A percentile compares a stretch with the other conserved stretches of the same genome.
Conservation (phyloP, 2,113 vertebrate species). For the Odontesthes bonariensis region DNA sequence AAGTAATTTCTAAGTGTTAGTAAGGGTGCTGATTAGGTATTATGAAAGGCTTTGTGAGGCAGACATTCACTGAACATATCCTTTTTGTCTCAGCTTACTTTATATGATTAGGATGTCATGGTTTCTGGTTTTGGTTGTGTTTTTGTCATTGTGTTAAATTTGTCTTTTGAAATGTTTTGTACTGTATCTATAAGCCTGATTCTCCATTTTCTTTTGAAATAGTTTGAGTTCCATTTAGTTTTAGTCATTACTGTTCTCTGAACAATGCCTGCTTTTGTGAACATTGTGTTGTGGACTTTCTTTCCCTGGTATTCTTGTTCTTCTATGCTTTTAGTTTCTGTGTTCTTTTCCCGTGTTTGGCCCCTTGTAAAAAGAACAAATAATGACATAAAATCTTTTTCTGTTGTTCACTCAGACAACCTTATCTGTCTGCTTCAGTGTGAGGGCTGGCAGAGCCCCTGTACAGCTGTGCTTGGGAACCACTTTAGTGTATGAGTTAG, state of each 20-base stretch:
- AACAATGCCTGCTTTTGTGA: neutral
- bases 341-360: neutral
- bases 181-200: too few species aligned
- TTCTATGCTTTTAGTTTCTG: neutral
- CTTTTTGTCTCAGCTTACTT: neutral
- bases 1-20: neutral
- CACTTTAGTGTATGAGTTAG: neutral
- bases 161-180: too few species aligned
- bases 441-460: neutral
- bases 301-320: too few species aligned
- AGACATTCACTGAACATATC: neutral
- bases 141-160: too few species aligned
- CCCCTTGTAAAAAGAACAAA: neutral
- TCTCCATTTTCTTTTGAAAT: too few species aligned
- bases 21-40: neutral
- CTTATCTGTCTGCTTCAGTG: neutral
- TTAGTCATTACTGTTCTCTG: neutral
- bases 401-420: constrained; percentile 2
- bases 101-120: neutral
- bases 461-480: neutral
- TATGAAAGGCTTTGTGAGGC: neutral
- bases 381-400: constrained; percentile 1
- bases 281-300: neutral
- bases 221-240: neutral
- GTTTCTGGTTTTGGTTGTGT: too few species aligned